Conservation (phyloP, 1,140 invertebrate species). For the Drosophila bifasciata region DNA sequence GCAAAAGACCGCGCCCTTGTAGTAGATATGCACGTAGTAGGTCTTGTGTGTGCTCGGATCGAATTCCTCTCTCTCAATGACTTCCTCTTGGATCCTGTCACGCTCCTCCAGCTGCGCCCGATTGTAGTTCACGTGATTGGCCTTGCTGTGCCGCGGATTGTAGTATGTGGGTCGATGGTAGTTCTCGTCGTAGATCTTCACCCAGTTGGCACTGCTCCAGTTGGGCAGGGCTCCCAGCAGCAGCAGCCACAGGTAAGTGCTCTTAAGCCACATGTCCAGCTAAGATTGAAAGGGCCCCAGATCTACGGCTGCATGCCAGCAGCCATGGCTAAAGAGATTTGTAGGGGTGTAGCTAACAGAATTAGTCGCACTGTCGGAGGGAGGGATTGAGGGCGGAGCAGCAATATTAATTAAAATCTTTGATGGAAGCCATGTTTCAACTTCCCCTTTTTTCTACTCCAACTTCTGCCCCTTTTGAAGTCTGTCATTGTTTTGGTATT, state of each 20-base stretch:
- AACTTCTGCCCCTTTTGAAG: not conserved
- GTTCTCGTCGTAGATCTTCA: conserved; percentile 42
- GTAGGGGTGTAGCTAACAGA: not conserved
- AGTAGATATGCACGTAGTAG: conserved; percentile 44
- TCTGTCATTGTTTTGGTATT: conserved; percentile 51
- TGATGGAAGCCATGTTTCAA: conserved; percentile 22
- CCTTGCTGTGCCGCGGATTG: conserved; percentile 21
- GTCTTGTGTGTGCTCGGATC: conserved; percentile 6
- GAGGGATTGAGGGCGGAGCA: no score
- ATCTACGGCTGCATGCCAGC: not conserved
- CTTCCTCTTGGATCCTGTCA: fast-evolving
- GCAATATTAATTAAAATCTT: conserved; percentile 44
- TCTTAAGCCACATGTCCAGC: conserved; percentile 8
- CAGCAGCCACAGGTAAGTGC: not conserved
- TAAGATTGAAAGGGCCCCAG: conserved; percentile 1
- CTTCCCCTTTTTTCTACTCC: not conserved
- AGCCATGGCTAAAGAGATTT: not conserved
- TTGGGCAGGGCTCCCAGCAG: conserved; percentile 2
- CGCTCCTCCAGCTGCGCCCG: conserved; percentile 13
- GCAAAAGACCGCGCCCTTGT: conserved; percentile 45
- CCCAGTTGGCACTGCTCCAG: conserved; percentile 10
- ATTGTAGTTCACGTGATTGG: conserved; percentile 46
- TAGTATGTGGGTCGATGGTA: conserved; percentile 56
- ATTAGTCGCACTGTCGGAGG: conserved; percentile 20
- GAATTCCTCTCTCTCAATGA: not conserved